phyloP scores from a whole-genome alignment of 2,113 vertebrate genomes.

The Embiotoca jacksoni region DNA sequence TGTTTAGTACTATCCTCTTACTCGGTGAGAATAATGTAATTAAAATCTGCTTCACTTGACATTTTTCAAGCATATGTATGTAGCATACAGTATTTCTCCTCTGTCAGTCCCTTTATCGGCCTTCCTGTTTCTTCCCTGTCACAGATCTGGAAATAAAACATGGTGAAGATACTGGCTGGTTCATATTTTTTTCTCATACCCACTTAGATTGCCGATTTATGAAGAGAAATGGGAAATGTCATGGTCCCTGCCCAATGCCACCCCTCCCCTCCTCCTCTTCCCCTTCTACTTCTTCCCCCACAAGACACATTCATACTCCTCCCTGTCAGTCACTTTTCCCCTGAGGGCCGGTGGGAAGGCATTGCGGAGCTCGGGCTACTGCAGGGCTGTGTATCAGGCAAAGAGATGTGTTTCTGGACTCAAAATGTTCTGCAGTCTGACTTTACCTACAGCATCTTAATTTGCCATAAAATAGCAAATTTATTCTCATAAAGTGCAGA shows the following conservation, averaged over 20 bases:
- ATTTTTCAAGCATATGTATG: constrained; percentile 11
- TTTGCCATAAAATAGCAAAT: constrained; percentile 59
- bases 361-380: constrained; percentile 73
- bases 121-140: constrained; percentile 37
- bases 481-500: constrained; percentile 58
- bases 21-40: constrained; percentile 27
- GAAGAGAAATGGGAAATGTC: constrained; percentile 81
- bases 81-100: constrained; percentile 12
- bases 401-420: constrained; percentile 41
- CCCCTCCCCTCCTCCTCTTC: constrained; percentile 31
- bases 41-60: constrained; percentile 35
- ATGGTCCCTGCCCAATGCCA: constrained; percentile 53
- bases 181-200: constrained; percentile 60
- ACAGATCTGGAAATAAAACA: constrained; percentile 55
- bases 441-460: constrained; percentile 47
- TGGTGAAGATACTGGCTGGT: constrained; percentile 44
- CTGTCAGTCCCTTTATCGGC: constrained; percentile 29
- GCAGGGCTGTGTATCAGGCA: constrained; percentile 58
- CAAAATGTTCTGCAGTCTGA: constrained; percentile 16
- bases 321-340: constrained; percentile 70
- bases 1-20: constrained; percentile 12
- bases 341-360: constrained; percentile 71
- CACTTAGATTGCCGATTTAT: constrained; percentile 74
- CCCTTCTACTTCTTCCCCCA: constrained; percentile 12
- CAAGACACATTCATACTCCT: constrained; percentile 58